Conservation (phyloP, 2,797 vertebrate genomes). For the Falco naumanni region DNA sequence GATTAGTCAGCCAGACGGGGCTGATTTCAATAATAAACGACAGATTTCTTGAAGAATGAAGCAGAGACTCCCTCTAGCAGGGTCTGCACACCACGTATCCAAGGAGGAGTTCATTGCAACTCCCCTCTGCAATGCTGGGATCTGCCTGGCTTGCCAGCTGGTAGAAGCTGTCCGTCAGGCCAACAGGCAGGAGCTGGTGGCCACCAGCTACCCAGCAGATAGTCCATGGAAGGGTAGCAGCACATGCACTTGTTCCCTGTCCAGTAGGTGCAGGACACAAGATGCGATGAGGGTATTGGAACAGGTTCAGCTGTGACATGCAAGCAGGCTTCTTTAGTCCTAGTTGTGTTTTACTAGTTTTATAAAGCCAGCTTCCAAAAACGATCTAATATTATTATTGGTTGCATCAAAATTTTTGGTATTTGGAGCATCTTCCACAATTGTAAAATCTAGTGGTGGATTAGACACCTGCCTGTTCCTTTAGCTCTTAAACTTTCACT, state of each 20-base stretch:
- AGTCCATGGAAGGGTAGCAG: fast-evolving
- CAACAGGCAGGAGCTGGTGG: background rate
- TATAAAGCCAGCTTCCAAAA: background rate
- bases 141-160: fast-evolving
- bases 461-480: background rate
- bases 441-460: background rate
- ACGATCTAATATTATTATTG: background rate
- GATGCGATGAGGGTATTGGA: background rate
- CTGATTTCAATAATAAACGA: background rate
- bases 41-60: background rate
- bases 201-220: fast-evolving
- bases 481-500: background rate
- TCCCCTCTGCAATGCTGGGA: background rate
- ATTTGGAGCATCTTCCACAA: background rate
- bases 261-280: background rate
- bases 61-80: background rate
- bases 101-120: background rate
- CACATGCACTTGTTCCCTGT: fast-evolving
- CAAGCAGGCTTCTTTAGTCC: background rate
- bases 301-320: background rate
- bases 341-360: background rate
- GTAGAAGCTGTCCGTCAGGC: background rate
- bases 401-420: background rate
- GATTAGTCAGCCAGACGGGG: background rate
- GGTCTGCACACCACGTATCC: fast-evolving